A percentile compares a stretch with the other conserved stretches of the same genome.
These are phyloP conservation scores for Cephus pygmeus DNA, from an alignment of 2,888 invertebrate species.

Conservation along the genomic window DNA sequence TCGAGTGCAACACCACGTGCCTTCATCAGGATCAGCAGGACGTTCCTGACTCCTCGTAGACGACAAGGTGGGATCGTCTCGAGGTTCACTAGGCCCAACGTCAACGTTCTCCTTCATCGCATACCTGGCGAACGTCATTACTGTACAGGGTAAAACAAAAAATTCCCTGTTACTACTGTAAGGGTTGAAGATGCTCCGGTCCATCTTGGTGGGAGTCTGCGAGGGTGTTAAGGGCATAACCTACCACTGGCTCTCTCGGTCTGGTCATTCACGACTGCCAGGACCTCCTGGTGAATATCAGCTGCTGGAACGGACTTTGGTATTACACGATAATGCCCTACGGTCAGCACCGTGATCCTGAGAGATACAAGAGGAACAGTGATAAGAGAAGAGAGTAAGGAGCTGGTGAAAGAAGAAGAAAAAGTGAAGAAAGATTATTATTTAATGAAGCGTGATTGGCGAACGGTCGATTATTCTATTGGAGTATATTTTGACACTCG, in stretches of 20 bases:
- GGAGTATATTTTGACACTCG: neutral
- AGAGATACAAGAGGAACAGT: neutral
- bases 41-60: slow-evolving; percentile 3
- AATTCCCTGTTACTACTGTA: neutral
- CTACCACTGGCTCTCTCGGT: neutral
- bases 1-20: slow-evolving; percentile 35
- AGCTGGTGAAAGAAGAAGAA: neutral
- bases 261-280: neutral
- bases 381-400: neutral
- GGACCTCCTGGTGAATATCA: neutral
- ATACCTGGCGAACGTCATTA: neutral
- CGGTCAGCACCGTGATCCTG: neutral
- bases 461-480: neutral
- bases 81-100: neutral
- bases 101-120: neutral
- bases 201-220: neutral
- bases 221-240: neutral
- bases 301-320: neutral
- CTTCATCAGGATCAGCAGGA: slow-evolving; percentile 22
- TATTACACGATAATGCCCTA: neutral
- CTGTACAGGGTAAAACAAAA: neutral
- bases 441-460: neutral
- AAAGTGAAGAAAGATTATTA: neutral
- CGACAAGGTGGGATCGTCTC: neutral
- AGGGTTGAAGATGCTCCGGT: neutral